Evolutionary conservation across 1,140 invertebrate species (phyloP).

Genomic region (Atta colombica): DNA sequence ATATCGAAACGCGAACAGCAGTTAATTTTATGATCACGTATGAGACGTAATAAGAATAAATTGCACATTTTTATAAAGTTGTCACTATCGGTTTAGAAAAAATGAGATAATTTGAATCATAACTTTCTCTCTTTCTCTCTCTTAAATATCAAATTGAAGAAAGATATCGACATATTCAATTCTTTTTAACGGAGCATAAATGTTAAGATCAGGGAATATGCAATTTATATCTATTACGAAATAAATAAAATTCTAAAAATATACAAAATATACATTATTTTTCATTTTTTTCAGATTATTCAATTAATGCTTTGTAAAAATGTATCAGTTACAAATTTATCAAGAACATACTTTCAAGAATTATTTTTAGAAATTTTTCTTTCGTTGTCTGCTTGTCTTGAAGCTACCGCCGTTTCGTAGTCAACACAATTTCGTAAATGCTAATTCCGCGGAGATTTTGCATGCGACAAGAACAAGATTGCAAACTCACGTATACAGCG

Average conservation of each 20-base stretch:
- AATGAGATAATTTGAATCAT: too few species aligned
- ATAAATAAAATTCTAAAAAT: not conserved
- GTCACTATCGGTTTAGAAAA: too few species aligned
- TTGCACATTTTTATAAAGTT: too few species aligned
- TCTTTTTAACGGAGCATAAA: too few species aligned
- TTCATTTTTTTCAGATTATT: not conserved
- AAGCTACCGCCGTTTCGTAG: not conserved
- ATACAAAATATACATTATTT: not conserved
- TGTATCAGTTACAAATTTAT: not conserved
- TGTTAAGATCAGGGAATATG: too few species aligned
- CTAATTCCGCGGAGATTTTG: slow-evolving; percentile 19
- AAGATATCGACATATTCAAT: too few species aligned
- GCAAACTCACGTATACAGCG: slow-evolving; percentile 93
- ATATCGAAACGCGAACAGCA: not conserved
- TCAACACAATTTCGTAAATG: slow-evolving; percentile 31
- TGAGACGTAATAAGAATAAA: too few species aligned
- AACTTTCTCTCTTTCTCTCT: too few species aligned
- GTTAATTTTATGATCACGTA: not conserved
- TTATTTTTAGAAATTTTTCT: slow-evolving; percentile 10
- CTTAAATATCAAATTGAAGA: too few species aligned
- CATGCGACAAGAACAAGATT: slow-evolving; percentile 25
- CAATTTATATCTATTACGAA: not conserved
- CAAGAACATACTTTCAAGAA: not conserved
- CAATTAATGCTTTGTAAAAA: not conserved
- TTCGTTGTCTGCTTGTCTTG: not conserved